A percentile compares a stretch with the other conserved stretches of the same genome.
phyloP scores from a whole-genome alignment of 2,797 vertebrate species.

The Mormyrus hasselquistii region DNA sequence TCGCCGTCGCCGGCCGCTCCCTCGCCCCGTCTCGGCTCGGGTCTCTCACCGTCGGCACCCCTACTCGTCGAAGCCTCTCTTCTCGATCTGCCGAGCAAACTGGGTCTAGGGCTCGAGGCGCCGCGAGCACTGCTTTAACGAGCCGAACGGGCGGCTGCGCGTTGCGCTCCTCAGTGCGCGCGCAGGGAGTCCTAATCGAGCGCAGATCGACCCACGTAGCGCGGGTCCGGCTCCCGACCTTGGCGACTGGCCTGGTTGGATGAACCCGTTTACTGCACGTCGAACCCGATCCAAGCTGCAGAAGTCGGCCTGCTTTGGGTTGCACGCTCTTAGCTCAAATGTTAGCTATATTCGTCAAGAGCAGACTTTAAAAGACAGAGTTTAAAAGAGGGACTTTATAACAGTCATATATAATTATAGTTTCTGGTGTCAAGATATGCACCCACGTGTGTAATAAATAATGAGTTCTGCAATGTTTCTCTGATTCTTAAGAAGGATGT shows the following conservation, averaged over 20 bases:
- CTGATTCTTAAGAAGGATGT: neutral
- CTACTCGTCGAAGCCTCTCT: neutral
- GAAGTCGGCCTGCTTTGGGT: neutral
- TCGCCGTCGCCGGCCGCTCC: neutral
- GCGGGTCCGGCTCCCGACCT: neutral
- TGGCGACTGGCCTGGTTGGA: neutral
- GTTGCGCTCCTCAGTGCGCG: neutral
- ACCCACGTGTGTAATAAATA: neutral
- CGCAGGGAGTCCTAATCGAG: slow-evolving; percentile 15
- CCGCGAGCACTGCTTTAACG: neutral
- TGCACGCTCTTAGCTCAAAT: neutral
- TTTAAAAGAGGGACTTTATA: neutral
- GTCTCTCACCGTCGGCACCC: neutral
- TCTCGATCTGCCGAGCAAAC: neutral
- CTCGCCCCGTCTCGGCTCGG: neutral
- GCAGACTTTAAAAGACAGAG: neutral
- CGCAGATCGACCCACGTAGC: neutral
- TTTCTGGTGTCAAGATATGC: neutral
- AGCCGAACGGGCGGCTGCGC: neutral
- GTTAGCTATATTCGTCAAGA: neutral
- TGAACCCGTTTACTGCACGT: neutral
- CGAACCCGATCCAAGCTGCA: neutral
- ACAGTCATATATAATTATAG: neutral
- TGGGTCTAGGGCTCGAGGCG: neutral
- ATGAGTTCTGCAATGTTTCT: neutral